Conservation (phyloP, 1,140 invertebrate species). For the Ceratosolen solmsi region DNA sequence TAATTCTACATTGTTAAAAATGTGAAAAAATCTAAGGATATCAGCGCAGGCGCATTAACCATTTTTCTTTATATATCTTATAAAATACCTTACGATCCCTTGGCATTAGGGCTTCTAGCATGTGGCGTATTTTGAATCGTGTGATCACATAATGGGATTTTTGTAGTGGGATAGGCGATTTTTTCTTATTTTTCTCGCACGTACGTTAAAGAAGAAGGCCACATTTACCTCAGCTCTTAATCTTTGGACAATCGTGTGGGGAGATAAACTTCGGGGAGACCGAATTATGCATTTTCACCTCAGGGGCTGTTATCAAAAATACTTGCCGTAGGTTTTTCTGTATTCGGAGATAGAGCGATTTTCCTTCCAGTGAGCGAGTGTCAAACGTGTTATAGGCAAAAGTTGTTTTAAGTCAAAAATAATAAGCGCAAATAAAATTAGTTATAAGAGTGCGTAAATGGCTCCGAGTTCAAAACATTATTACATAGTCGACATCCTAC, state of each 20-base stretch:
- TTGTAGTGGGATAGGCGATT: neutral
- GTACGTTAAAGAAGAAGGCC: neutral
- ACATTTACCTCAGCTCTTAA: conserved; percentile 16
- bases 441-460: no score
- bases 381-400: neutral
- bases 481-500: no score
- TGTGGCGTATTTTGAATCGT: neutral
- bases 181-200: conserved; percentile 4
- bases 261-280: conserved; percentile 4
- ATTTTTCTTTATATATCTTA: conserved; percentile 5
- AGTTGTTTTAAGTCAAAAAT: neutral
- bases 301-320: neutral
- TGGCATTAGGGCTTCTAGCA: neutral
- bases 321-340: neutral
- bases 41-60: neutral
- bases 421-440: neutral
- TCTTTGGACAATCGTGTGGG: conserved; percentile 13
- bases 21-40: neutral
- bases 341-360: neutral
- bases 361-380: neutral
- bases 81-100: conserved; percentile 9
- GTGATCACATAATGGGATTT: conserved; percentile 22
- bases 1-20: neutral
- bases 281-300: conserved; percentile 26
- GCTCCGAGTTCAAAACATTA: no score